Percentiles rank a stretch among this genome's conserved stretches.
These are phyloP conservation scores for Odontomyia ornata DNA, from an alignment of 2,888 invertebrate species.

Conservation along the genomic window DNA sequence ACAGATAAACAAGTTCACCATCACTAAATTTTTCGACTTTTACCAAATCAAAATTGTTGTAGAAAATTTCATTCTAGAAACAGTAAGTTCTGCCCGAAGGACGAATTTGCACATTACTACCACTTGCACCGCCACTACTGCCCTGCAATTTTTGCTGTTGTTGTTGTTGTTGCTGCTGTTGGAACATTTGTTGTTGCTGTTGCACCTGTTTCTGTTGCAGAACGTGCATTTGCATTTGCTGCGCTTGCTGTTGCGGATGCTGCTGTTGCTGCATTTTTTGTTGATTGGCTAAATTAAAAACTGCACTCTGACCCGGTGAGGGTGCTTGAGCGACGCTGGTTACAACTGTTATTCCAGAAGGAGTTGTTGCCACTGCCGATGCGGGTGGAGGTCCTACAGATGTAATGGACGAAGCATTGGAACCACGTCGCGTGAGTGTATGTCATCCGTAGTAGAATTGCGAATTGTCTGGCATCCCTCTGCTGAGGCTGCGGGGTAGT, in stretches of 20 bases:
- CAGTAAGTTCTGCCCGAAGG: constrained; percentile 59
- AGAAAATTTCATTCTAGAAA: constrained; percentile 59
- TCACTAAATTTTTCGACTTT: constrained; percentile 47
- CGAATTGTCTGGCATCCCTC: constrained; percentile 51
- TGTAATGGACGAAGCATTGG: constrained; percentile 56
- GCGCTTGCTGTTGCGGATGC: constrained; percentile 35
- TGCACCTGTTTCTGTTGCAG: constrained; percentile 29
- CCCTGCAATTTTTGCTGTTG: constrained; percentile 49
- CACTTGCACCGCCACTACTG: constrained; percentile 7
- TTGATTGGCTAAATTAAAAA: constrained; percentile 38
- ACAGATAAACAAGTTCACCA: constrained; percentile 58
- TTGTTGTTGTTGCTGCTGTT: constrained; percentile 49
- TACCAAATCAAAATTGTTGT: constrained; percentile 52
- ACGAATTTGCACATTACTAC: constrained; percentile 55
- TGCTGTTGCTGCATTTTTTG: constrained; percentile 30
- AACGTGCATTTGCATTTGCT: constrained; percentile 46
- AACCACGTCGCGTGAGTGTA: constrained; percentile 58
- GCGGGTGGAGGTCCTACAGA: constrained; percentile 52
- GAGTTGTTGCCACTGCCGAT: constrained; percentile 41
- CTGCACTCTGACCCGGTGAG: constrained; percentile 48
- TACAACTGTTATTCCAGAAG: constrained; percentile 24
- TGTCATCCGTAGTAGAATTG: constrained; percentile 64
- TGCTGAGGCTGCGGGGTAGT: constrained; percentile 56
- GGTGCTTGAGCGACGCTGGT: constrained; percentile 58
- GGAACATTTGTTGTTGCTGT: constrained; percentile 54